Base-by-base conservation (phyloP, 2,113 vertebrate species). In the Halcyon senegalensis region DNA sequence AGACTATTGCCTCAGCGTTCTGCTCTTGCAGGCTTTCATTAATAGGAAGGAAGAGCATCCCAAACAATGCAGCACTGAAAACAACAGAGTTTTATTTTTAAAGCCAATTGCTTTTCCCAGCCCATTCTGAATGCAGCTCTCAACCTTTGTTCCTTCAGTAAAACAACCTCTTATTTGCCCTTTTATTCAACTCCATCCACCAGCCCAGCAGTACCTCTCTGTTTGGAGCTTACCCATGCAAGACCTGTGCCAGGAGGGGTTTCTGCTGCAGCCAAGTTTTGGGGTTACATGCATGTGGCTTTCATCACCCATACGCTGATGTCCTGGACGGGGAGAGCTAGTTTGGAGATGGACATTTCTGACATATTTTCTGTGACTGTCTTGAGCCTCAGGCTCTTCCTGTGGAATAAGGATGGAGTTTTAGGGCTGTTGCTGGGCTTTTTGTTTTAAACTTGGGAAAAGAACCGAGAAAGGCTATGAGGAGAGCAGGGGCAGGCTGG, bases 141-240 rank as follows among this genome's bases (percentile, higher is more conserved):
- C 23, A 62, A 23, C 19, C 28, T 75, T 76, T 63, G 31, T 18
- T 77, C 44, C 69, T 58, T 41, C 6, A 4, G 7, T 50, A 68
- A 60, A 90, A 9, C 20, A 72, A n/a, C 19, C 11, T 74, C 31
- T 66, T 44, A 5, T 35, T 18, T 85, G 16, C 58, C 27, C 78
- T 75, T 89, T 63, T 16, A 20, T 13, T 51, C 0, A 0, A 17
- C 37, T 79, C 50, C 55, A n/a, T 58, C 24, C 28, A n/a, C 43
- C 28, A 70, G 56, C 44, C 55, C 70, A 63, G 55, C 56, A 17
- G 12, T 16, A 58, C 19, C n/a, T 43, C 28, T 5, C 0, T 6
- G 5, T 4, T 70, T 5, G 2, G 63, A 67, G 5, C 31, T 59
- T 68, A 56, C 21, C 46, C 18, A 0, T 5, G 37, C 33, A n/a